Evolutionary conservation across 2,113 vertebrate species (phyloP).

Genomic region (Oenanthe melanoleuca): DNA sequence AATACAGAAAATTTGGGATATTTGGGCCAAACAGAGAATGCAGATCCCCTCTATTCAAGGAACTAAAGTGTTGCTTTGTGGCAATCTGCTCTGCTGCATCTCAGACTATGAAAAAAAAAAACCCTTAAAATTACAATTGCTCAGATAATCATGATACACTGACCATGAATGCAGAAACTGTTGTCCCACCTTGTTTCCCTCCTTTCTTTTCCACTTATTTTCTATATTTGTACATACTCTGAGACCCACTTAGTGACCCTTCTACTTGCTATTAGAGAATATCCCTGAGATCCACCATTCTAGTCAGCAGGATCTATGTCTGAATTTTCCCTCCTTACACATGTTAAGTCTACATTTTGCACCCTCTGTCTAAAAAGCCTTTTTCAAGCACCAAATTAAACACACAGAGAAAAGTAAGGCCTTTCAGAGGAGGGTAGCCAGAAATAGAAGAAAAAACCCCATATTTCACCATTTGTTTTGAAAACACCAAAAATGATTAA

Average conservation of each 20-base stretch:
- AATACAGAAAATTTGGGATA: not conserved
- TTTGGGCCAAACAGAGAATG: not conserved
- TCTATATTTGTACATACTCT: not conserved
- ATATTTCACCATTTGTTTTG: slow-evolving; percentile 80
- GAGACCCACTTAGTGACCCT: not conserved
- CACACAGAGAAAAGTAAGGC: slow-evolving; percentile 38
- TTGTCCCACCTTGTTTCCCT: not conserved
- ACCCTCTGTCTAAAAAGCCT: slow-evolving; percentile 31
- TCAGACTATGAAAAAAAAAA: not conserved
- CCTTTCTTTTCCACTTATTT: not conserved
- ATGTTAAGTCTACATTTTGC: not conserved
- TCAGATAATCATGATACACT: not conserved
- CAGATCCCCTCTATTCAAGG: not conserved
- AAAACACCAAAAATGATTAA: slow-evolving; percentile 79
- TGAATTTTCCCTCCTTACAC: not conserved
- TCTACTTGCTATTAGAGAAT: not conserved
- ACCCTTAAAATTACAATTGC: not conserved
- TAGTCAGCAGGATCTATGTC: not conserved
- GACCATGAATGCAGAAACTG: not conserved
- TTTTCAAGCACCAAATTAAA: slow-evolving; percentile 49
- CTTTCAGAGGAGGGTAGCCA: slow-evolving; percentile 68
- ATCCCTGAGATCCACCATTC: not conserved
- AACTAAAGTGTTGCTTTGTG: not conserved
- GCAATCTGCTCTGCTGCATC: not conserved
- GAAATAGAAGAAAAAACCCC: slow-evolving; percentile 65